phyloP scores from a whole-genome alignment of 2,797 vertebrate species.

The Karalla daura region DNA sequence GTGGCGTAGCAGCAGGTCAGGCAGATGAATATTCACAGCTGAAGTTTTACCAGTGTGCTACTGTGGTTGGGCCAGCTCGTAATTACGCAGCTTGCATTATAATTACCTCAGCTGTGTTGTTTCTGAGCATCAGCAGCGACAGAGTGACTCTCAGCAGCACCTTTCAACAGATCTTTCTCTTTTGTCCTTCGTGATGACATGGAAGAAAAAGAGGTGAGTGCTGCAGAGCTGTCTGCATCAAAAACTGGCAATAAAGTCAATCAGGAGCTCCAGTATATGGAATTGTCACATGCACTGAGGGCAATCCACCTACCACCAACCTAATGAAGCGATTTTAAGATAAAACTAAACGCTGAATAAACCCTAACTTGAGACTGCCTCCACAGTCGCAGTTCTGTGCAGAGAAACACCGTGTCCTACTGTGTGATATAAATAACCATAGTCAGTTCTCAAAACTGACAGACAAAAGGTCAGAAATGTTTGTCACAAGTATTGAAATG shows the following conservation, averaged over 20 bases:
- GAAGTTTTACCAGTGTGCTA: conserved; percentile 30
- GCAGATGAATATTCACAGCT: conserved; percentile 46
- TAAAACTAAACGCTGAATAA: too few relatives aligned
- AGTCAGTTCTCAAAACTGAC: neutral
- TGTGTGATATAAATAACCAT: neutral
- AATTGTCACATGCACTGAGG: neutral
- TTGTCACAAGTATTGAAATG: neutral
- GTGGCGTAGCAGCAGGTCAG: conserved; percentile 40
- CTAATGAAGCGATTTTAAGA: too few relatives aligned
- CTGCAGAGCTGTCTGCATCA: neutral
- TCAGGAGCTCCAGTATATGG: neutral
- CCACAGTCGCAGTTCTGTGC: too few relatives aligned
- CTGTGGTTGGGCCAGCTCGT: conserved; percentile 44
- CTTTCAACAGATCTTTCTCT: conserved; percentile 8
- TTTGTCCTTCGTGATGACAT: neutral
- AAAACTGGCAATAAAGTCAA: neutral
- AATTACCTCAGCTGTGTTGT: conserved; percentile 45
- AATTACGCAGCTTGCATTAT: conserved; percentile 38
- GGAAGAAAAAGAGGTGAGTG: neutral
- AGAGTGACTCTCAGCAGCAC: neutral
- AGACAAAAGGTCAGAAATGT: neutral
- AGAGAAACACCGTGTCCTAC: neutral
- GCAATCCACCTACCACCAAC: too few relatives aligned
- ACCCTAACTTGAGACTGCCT: too few relatives aligned
- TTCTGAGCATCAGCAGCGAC: conserved; percentile 20